phyloP scores from a whole-genome alignment of 2,797 vertebrate species.

The Clamator glandarius region DNA sequence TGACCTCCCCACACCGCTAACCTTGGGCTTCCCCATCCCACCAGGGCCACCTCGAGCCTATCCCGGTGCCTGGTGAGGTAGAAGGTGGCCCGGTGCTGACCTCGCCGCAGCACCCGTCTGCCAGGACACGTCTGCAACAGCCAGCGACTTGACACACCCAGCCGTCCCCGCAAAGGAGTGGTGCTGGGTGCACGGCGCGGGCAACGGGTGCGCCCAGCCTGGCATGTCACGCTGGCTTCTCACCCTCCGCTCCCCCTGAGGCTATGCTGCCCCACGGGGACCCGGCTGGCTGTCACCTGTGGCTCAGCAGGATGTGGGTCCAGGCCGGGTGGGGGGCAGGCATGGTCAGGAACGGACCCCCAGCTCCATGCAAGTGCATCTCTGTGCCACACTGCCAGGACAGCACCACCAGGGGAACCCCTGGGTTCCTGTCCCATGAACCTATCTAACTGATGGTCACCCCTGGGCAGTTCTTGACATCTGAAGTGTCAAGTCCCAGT shows the following conservation, averaged over 20 bases:
- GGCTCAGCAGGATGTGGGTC: not conserved
- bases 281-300: not conserved
- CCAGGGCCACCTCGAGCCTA: fast-evolving
- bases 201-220: not conserved
- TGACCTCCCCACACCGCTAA: not conserved
- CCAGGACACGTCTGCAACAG: not conserved
- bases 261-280: fast-evolving
- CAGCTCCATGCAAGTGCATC: not conserved
- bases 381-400: not conserved
- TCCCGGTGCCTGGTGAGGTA: not conserved
- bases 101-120: not conserved
- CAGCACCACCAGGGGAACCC: not conserved
- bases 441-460: not conserved
- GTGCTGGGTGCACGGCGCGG: not conserved
- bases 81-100: not conserved
- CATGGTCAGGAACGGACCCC: not conserved
- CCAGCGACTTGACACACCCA: not conserved
- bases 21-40: not conserved
- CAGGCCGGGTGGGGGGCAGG: not conserved
- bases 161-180: constrained; percentile 8
- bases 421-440: not conserved
- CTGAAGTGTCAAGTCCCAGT: not conserved
- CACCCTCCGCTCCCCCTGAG: not conserved
- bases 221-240: not conserved
- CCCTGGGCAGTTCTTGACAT: not conserved